Base-by-base conservation (phyloP, 1,140 invertebrate species). In the Drosophila sproati region DNA sequence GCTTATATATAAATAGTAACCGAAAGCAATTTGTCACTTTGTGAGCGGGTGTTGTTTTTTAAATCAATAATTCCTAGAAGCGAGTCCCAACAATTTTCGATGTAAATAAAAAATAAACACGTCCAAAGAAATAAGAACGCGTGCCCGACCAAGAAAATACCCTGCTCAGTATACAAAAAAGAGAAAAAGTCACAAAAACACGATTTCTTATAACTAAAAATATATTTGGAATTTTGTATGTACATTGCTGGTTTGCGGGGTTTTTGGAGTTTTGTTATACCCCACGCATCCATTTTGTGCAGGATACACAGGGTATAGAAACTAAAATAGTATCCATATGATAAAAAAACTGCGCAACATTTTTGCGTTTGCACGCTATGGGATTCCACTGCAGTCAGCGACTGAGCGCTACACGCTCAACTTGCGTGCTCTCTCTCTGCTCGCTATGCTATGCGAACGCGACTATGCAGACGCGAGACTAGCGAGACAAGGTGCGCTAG, bases 331-430 rank as follows among this genome's bases (percentile, higher is more conserved):
- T 20, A 70, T n/a, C 5, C 31, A 55, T 28, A 43, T 52, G 41
- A 68, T 59, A 54, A 35, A 63, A 57, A 20, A 20, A 57, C 37
- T 61, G 63, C 62, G 66, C 66, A 70, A 66, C 72, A 59, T 75
- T 70, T 67, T 56, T 32, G 55, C 31, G 60, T 52, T 60, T 35
- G 68, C 77, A 76, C 67, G 61, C 73, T 59, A 78, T 72, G 47
- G 8, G 62, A 62, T 67, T 57, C 51, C 57, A 72, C 62, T 51
- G 47, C 66, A 39, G 34, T 10, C 57, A 50, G 51, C 64, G 31
- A 63, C 41, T 64, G 12, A 72, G 29, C 29, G 54, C 35, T 37
- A 8, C 10, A 57, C 10, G n/a, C 39, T 34, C 3, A 35, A 45
- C 5, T 43, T 43, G n/a, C 54, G 32, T 28, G 32, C 32, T n/a